phyloP scores from a whole-genome alignment of 2,888 invertebrate species.

The Odontocolon sp. region DNA sequence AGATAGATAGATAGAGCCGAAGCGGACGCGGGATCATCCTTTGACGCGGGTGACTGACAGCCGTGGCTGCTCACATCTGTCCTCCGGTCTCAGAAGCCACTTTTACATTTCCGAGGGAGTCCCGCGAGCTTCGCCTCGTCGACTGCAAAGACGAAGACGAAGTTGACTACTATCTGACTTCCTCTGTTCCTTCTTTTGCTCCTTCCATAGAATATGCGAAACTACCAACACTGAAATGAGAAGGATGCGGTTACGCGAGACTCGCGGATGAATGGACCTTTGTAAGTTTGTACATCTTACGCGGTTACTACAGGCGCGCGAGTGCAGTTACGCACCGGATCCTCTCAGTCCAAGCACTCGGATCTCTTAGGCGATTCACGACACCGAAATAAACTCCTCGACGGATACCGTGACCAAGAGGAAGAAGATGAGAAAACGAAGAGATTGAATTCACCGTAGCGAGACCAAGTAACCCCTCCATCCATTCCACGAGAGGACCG shows the following conservation, averaged over 20 bases:
- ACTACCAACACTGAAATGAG: conserved; percentile 28
- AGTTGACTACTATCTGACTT: conserved; percentile 51
- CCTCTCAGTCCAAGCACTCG: conserved; percentile 47
- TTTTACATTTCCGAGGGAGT: conserved; percentile 54
- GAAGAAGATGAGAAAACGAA: conserved; percentile 32
- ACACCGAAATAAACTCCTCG: conserved; percentile 71
- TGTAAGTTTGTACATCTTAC: conserved; percentile 63
- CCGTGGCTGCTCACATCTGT: conserved; percentile 69
- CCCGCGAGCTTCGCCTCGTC: conserved; percentile 42
- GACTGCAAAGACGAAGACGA: conserved; percentile 43
- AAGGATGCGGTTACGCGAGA: conserved; percentile 58
- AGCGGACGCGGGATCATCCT: conserved; percentile 65
- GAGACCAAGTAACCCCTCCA: background rate
- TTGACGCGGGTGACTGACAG: conserved; percentile 73
- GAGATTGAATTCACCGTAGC: conserved; percentile 47
- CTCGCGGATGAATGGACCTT: conserved; percentile 72
- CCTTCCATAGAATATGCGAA: conserved; percentile 52
- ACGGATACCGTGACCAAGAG: conserved; percentile 36
- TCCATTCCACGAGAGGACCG: conserved; percentile 45
- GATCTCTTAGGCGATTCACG: conserved; percentile 56
- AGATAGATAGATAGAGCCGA: conserved; percentile 23
- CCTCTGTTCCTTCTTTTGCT: conserved; percentile 54
- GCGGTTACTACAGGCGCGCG: conserved; percentile 57
- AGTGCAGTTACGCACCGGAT: conserved; percentile 56
- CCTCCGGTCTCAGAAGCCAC: conserved; percentile 60